Percentiles rank a stretch among this genome's conserved stretches.
Evolutionary conservation across 2,113 vertebrate species (phyloP).

Genomic region (Marcusenius ussheri): DNA sequence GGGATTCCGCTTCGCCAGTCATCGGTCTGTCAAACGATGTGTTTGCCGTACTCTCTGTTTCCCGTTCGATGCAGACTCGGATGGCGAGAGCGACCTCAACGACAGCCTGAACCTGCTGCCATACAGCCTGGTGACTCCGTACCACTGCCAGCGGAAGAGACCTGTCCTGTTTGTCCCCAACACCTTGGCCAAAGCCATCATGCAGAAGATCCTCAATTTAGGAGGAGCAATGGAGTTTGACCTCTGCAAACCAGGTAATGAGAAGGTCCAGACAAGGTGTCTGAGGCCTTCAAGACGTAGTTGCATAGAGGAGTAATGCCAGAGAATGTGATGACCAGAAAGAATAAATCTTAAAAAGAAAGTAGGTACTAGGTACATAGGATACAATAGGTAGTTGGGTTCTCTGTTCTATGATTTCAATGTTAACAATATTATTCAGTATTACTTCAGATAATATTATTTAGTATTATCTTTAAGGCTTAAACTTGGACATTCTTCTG

Average conservation of each 20-base stretch:
- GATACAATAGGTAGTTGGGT: neutral
- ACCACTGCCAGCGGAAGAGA: constrained; percentile 68
- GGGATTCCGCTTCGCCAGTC: too few species aligned
- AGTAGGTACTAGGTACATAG: neutral
- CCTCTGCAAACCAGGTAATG: constrained; percentile 83
- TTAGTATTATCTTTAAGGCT: neutral
- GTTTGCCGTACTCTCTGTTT: neutral
- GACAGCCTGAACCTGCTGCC: constrained; percentile 78
- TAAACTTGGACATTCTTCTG: neutral
- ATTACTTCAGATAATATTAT: neutral
- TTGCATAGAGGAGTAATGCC: neutral
- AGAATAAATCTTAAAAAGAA: neutral
- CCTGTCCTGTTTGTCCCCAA: constrained; percentile 82
- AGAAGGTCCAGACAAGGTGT: neutral
- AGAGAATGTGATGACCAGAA: neutral
- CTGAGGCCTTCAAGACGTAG: neutral
- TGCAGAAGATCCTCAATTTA: constrained; percentile 86
- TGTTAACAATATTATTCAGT: neutral
- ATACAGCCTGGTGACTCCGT: constrained; percentile 78
- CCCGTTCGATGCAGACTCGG: constrained; percentile 71
- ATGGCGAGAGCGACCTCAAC: constrained; percentile 71
- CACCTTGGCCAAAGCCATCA: constrained; percentile 74
- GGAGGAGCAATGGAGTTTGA: constrained; percentile 84
- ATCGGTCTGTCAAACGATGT: neutral
- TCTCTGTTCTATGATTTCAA: neutral